Conservation (phyloP, 2,888 invertebrate species). For the Leptura quadrifasciata region DNA sequence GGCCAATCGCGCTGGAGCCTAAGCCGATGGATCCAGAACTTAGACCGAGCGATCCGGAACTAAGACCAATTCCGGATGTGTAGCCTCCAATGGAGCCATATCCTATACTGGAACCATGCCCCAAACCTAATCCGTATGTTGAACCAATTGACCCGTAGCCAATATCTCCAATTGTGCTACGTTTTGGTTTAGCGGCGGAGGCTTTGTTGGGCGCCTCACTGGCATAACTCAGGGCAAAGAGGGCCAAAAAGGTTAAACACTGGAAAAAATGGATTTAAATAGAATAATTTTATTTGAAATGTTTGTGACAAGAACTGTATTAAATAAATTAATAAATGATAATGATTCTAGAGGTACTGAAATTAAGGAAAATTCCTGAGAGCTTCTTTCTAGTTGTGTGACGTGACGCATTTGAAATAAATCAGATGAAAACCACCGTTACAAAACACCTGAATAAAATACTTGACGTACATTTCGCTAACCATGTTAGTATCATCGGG, state of each 20-base stretch:
- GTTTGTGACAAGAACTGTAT: neutral
- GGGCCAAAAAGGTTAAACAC: constrained; percentile 45
- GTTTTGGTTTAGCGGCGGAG: constrained; percentile 39
- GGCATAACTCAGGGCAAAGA: constrained; percentile 36
- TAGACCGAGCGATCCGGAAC: constrained; percentile 8
- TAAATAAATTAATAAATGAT: too few species aligned
- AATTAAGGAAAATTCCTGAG: too few species aligned
- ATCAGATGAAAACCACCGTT: too few species aligned
- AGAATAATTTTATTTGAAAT: too few species aligned
- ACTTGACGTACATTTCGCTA: too few species aligned
- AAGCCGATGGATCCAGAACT: neutral
- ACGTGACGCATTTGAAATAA: too few species aligned
- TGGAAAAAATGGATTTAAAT: constrained; percentile 29
- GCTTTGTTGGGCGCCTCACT: constrained; percentile 25
- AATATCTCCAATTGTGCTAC: constrained; percentile 13
- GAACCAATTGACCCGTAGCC: constrained; percentile 5
- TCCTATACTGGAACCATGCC: neutral
- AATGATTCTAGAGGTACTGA: too few species aligned
- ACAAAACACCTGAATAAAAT: too few species aligned
- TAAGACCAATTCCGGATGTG: neutral
- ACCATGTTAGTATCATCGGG: too few species aligned
- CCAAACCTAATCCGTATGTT: neutral
- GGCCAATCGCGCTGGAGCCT: neutral
- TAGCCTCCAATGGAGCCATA: neutral
- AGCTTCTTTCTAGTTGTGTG: too few species aligned